Base-by-base conservation (phyloP, 2,888 invertebrate species). In the Embidobia sp. region DNA sequence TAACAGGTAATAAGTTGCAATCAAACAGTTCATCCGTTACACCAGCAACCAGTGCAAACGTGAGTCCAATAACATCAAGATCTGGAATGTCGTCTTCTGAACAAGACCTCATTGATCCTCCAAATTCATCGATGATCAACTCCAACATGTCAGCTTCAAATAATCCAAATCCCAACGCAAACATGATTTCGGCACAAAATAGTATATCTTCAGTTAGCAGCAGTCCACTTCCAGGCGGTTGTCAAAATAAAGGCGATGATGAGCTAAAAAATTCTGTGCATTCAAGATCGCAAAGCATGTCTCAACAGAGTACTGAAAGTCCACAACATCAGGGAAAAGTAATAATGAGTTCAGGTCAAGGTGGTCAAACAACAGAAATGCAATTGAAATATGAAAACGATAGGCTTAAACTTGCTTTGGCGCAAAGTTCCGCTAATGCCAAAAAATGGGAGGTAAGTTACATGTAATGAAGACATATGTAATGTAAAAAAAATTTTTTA, bases 381-480 rank as follows among this genome's bases (percentile, higher is more conserved):
- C 98, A 98, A 90, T 92, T 98, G 78, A 97, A 98, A 88, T 98
- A 98, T 90, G 98, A 98, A 91, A 98, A 98, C 90, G 98, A 98
- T 89, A 93, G 98, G 81, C 93, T 98, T 82, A 98, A 98, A 91
- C 93, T 98, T 80, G 98, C 98, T 13, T 91, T 98, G 79, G 96
- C 96, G 57, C 98, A 98, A 90, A 98, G 98, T 90, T 98, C 98
- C 48, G 96, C 98, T 33, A 98, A 98, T 91, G 98, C 98, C 6
- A 98, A 98, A 91, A 98, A 98, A 90, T 98, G 98, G 98, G 98
- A 98, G 91, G 89, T 88, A 78, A 26, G n/a, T n/a, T n/a, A n/a
- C n/a, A n/a, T n/a, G n/a, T n/a, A n/a, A n/a, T n/a, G n/a, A n/a
- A n/a, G n/a, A n/a, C n/a, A n/a, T n/a, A n/a, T n/a, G n/a, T n/a